Base-by-base conservation (phyloP, 2,113 vertebrate species). In the Pitta sordida region DNA sequence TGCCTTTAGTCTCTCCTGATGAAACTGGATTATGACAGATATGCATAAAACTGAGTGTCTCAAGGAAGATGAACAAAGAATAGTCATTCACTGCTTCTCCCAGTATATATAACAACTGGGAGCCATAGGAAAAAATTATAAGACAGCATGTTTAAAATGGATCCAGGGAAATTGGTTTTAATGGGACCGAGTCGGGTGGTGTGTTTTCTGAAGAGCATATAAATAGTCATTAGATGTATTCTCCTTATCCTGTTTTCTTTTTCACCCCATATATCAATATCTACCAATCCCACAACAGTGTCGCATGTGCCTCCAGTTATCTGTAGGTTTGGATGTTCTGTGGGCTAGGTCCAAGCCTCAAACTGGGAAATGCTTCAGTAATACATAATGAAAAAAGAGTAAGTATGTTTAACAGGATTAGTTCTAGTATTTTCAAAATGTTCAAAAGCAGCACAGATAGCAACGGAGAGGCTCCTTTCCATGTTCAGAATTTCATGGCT, bases 261-360 rank as follows among this genome's bases (percentile, higher is more conserved):
- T 13, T 59, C 74, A 34, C 32, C 48, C 13, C 51, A 52, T 27
- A 5, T 36, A 32, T 15, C 26, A 55, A 6, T 24, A 90, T 7
- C 22, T 76, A n/a, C 15, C n/a, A 30, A 32, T 59, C 32, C 14
- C 27, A 55, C 8, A 20, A 2, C n/a, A 70, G 30, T 51, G 15
- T n/a, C 3, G 0, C 5, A 2, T 2, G 0, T 63, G 15, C 26
- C 24, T 84, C 16, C 10, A 5, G 63, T 79, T 59, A 21, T 59
- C 16, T 16, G 2, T 20, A 53, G 13, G 7, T 65, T 86, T 88
- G 41, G 30, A 6, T 34, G 11, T 37, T 44, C 49, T 41, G 26
- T 85, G n/a, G 24, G 11, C 74, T 49, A 60, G 7, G 17, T 41
- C 27, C 43, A 70, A 77, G 20, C 19, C 29, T 74, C 26, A 55